A percentile compares a stretch with the other conserved stretches of the same genome.
Conservation (phyloP, 2,888 invertebrate species). For the Conops quadrifasciatus region DNA sequence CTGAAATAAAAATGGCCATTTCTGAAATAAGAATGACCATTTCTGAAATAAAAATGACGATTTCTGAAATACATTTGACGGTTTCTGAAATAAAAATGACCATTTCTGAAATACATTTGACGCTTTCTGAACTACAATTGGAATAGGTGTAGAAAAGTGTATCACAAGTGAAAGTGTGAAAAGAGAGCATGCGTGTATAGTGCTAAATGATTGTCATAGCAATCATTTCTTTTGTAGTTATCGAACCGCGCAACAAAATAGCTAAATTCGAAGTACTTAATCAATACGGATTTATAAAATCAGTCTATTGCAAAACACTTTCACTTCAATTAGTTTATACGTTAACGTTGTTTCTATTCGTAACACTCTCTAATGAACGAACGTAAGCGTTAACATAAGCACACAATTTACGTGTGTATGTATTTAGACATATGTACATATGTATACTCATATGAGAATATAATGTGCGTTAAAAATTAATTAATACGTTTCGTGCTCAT, state of each 20-base stretch:
- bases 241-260: too few species aligned
- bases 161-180: too few species aligned
- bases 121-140: too few species aligned
- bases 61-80: too few species aligned
- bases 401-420: neutral
- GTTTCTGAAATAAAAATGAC: too few species aligned
- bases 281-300: slow-evolving; percentile 17
- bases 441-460: neutral
- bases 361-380: neutral
- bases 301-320: slow-evolving; percentile 31
- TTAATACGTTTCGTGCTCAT: slow-evolving; percentile 30
- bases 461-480: neutral
- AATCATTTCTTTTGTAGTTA: neutral
- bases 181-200: too few species aligned
- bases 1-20: too few species aligned
- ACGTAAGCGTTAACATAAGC: neutral
- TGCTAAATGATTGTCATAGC: neutral
- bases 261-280: neutral
- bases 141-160: neutral
- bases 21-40: too few species aligned
- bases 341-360: neutral
- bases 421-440: neutral
- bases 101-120: too few species aligned
- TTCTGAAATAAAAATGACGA: too few species aligned
- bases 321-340: slow-evolving; percentile 30